Evolutionary conservation across 2,113 vertebrate genomes (phyloP).

Genomic region (Garra rufa): DNA sequence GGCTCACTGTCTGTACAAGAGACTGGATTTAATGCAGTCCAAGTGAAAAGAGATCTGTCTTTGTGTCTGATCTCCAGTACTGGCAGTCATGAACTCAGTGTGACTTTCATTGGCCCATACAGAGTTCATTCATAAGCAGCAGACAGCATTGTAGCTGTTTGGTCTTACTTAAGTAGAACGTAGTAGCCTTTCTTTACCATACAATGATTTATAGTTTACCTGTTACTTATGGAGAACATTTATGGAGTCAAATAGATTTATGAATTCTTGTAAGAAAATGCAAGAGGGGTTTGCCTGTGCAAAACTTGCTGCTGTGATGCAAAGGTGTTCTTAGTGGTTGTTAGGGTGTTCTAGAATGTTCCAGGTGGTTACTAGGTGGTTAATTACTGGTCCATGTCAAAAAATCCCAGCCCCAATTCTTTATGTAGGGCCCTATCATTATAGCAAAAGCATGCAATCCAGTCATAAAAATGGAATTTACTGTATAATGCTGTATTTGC

Average conservation of each 20-base stretch:
- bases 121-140: background rate
- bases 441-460: too few species aligned
- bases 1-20: background rate
- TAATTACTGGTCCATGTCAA: background rate
- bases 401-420: background rate
- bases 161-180: background rate
- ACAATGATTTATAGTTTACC: background rate
- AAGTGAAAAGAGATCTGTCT: conserved; percentile 18
- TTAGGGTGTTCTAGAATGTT: background rate
- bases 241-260: background rate
- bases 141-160: background rate
- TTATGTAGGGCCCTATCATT: too few species aligned
- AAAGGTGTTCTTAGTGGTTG: background rate
- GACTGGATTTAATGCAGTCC: conserved; percentile 30
- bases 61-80: background rate
- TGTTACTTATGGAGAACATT: background rate
- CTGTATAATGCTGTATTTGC: too few species aligned
- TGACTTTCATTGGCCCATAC: background rate
- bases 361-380: background rate
- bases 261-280: background rate
- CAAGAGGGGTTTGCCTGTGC: background rate
- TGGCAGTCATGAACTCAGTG: conserved; percentile 30
- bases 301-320: background rate
- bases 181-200: background rate
- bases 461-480: too few species aligned